Conservation (phyloP, 2,888 invertebrate species). For the Acleris laterana region DNA sequence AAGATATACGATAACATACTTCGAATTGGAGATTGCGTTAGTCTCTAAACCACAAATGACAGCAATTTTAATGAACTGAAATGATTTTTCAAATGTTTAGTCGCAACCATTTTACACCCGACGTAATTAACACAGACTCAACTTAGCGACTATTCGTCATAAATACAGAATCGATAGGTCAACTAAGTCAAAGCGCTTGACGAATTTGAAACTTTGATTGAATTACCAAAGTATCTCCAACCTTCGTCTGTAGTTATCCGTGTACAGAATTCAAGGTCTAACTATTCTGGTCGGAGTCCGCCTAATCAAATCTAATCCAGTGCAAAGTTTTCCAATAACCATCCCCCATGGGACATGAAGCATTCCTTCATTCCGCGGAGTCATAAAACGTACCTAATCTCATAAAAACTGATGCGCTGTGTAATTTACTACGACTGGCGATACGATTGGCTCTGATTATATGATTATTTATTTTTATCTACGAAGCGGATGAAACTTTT, state of each 20-base stretch:
- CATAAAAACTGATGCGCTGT: conserved; percentile 32
- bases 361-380: conserved; percentile 36
- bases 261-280: not conserved
- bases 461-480: conserved; percentile 6
- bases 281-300: conserved; percentile 33
- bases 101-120: conserved; percentile 5
- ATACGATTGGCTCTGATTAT: conserved; percentile 31
- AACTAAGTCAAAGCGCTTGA: conserved; percentile 18
- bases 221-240: conserved; percentile 7
- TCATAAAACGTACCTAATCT: conserved; percentile 38
- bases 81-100: no score
- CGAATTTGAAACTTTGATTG: conserved; percentile 18
- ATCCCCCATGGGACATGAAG: conserved; percentile 54
- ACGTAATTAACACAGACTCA: conserved; percentile 19
- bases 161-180: conserved; percentile 22
- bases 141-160: conserved; percentile 31
- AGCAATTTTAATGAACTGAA: no score
- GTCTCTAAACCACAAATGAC: no score
- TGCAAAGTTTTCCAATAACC: conserved; percentile 83
- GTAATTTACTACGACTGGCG: conserved; percentile 24
- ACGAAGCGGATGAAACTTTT: not conserved
- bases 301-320: conserved; percentile 78
- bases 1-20: no score
- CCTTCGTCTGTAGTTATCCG: not conserved
- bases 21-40: no score